Conservation (phyloP, 2,113 vertebrate genomes). For the Scartelaos histophorus region DNA sequence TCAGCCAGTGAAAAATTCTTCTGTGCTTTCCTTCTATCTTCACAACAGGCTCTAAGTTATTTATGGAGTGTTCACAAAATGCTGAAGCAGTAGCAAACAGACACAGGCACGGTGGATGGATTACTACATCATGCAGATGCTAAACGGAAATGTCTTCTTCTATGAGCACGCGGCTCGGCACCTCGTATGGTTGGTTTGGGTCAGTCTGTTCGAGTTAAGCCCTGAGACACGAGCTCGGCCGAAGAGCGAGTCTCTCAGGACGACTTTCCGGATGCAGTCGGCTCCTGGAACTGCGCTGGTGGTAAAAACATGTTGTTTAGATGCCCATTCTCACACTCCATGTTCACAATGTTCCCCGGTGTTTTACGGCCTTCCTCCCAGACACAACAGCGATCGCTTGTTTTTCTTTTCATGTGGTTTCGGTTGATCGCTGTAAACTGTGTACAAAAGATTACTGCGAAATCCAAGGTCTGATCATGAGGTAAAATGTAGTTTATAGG, state of each 20-base stretch:
- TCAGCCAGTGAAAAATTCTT: background rate
- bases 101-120: background rate
- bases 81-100: background rate
- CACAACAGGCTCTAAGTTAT: background rate
- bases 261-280: conserved; percentile 4
- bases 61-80: background rate
- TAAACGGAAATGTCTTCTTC: conserved; percentile 18
- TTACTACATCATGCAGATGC: background rate
- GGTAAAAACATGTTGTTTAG: conserved; percentile 1
- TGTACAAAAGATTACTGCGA: background rate
- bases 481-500: background rate
- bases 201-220: conserved; percentile 14
- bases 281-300: conserved; percentile 2
- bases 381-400: background rate
- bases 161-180: conserved; percentile 14
- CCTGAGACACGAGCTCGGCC: conserved; percentile 12
- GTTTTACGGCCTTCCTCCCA: background rate
- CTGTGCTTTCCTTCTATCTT: background rate
- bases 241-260: conserved; percentile 1
- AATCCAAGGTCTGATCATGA: background rate
- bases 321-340: conserved; percentile 23
- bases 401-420: conserved; percentile 8
- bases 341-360: background rate
- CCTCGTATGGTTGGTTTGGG: conserved; percentile 27
- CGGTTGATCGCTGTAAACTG: background rate